phyloP scores from a whole-genome alignment of 2,113 vertebrate species.

The Chrysemys picta region DNA sequence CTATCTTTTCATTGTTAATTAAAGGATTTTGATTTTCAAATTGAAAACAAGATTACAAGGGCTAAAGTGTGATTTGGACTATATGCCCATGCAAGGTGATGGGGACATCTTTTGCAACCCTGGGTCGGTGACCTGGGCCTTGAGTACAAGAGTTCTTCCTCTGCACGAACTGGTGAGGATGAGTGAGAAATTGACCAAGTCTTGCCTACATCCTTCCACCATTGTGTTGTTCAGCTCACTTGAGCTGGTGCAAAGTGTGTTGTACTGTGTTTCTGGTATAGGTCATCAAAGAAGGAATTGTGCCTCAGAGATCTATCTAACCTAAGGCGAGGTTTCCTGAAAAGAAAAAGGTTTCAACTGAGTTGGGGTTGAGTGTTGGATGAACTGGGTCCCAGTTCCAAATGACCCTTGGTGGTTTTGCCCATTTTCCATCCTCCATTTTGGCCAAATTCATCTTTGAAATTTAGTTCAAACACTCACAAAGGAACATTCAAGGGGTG shows the following conservation, averaged over 20 bases:
- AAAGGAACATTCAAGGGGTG: not conserved
- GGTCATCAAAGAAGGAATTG: not conserved
- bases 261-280: not conserved
- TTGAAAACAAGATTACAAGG: not conserved
- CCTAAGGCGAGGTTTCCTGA: no score
- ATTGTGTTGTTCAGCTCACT: not conserved
- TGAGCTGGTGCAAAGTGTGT: not conserved
- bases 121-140: not conserved
- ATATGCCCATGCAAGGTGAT: not conserved
- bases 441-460: not conserved
- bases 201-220: not conserved
- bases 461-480: not conserved
- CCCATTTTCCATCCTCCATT: not conserved
- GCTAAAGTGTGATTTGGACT: not conserved
- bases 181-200: not conserved
- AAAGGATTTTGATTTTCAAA: not conserved
- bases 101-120: no score
- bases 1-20: not conserved
- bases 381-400: not conserved
- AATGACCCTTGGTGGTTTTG: not conserved
- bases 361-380: not conserved
- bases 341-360: no score
- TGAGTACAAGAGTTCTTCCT: not conserved
- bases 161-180: not conserved
- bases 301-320: not conserved